A percentile compares a stretch with the other conserved stretches of the same genome.
Conservation (phyloP, 1,140 invertebrate genomes). For the Colletes gigas region DNA sequence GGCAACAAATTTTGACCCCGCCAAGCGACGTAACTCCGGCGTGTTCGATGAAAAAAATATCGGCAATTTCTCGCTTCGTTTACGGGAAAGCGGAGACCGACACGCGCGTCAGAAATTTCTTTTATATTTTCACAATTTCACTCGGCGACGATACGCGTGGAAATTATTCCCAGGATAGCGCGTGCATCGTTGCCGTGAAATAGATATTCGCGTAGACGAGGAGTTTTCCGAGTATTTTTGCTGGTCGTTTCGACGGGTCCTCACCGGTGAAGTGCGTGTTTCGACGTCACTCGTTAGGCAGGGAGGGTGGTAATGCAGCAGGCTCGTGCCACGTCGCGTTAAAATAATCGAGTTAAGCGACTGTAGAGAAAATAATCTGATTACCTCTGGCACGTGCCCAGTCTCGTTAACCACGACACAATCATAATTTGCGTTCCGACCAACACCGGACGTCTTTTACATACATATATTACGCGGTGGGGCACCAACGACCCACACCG, state of each 20-base stretch:
- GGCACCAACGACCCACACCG: not conserved
- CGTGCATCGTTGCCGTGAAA: no score
- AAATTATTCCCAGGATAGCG: no score
- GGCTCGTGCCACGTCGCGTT: not conserved
- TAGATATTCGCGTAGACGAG: no score
- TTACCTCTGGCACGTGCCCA: conserved; percentile 8
- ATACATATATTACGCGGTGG: not conserved
- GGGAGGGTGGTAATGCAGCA: not conserved
- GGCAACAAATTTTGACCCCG: conserved; percentile 31
- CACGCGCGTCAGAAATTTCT: not conserved
- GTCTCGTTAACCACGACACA: conserved; percentile 26
- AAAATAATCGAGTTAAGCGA: conserved; percentile 38
- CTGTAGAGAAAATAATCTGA: conserved; percentile 41
- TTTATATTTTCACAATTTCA: no score
- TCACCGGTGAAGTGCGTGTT: not conserved
- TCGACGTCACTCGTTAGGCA: conserved; percentile 9
- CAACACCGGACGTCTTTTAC: conserved; percentile 1
- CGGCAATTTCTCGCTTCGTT: not conserved
- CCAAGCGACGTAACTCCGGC: not conserved
- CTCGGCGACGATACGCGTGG: no score
- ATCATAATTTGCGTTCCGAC: conserved; percentile 22
- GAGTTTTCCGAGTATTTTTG: not conserved
- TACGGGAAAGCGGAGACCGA: no score
- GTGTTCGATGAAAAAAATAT: conserved; percentile 2
- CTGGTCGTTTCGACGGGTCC: not conserved